A percentile compares a stretch with the other conserved stretches of the same genome.
These are phyloP conservation scores for Brenthis daphne DNA, from an alignment of 2,888 invertebrate genomes.

Conservation along the genomic window DNA sequence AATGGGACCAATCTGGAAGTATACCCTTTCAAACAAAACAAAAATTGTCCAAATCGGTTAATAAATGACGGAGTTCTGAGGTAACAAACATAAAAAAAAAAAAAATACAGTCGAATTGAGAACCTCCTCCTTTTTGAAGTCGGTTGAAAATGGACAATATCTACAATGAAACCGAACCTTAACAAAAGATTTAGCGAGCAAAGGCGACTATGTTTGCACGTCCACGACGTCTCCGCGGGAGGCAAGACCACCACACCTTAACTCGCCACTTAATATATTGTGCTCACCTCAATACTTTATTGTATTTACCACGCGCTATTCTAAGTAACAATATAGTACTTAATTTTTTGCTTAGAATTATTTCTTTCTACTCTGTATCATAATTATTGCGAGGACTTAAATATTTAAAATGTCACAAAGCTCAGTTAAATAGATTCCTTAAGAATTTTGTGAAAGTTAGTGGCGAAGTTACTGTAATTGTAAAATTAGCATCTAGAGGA, in stretches of 20 bases:
- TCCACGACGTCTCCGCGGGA: conserved; percentile 64
- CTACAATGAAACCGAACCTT: conserved; percentile 48
- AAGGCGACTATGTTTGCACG: conserved; percentile 66
- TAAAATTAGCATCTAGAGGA: neutral
- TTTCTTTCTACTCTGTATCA: conserved; percentile 19
- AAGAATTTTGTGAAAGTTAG: neutral
- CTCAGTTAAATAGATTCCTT: conserved; percentile 3
- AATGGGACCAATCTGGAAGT: too few species aligned
- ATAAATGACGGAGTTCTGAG: too few species aligned
- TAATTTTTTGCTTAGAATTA: conserved; percentile 25
- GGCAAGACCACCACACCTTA: conserved; percentile 50
- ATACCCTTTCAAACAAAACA: too few species aligned
- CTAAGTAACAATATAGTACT: conserved; percentile 31
- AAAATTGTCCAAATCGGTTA: too few species aligned
- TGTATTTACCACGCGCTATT: conserved; percentile 36
- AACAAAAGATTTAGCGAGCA: conserved; percentile 58
- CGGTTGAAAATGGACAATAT: neutral
- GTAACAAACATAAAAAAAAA: too few species aligned
- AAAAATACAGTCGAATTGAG: too few species aligned
- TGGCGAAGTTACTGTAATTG: neutral
- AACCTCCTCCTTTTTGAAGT: too few species aligned
- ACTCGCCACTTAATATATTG: conserved; percentile 54
- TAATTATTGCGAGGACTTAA: conserved; percentile 15
- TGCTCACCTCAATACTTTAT: conserved; percentile 40
- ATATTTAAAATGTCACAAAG: conserved; percentile 15